These are phyloP conservation scores for Hyphantria cunea DNA, from an alignment of 1,140 invertebrate species.

Conservation along the genomic window DNA sequence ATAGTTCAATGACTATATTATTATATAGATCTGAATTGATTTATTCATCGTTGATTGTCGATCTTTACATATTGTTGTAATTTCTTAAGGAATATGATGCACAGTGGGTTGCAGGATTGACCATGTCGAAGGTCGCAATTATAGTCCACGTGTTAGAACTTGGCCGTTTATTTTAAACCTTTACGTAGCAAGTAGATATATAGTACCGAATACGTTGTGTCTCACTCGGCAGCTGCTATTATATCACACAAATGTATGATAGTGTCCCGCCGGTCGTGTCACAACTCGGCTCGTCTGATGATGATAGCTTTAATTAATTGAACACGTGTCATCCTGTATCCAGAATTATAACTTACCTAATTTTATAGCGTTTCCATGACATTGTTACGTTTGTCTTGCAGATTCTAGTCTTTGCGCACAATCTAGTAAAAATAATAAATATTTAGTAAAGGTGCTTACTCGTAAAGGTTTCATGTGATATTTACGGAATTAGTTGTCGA, in stretches of 20 bases:
- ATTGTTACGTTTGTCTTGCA: slow-evolving; percentile 53
- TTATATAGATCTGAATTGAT: slow-evolving; percentile 51
- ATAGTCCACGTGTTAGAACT: slow-evolving; percentile 11
- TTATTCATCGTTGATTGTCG: slow-evolving; percentile 33
- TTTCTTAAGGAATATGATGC: slow-evolving; percentile 18
- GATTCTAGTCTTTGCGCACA: slow-evolving; percentile 79
- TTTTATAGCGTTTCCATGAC: slow-evolving; percentile 58
- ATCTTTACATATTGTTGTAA: slow-evolving; percentile 28
- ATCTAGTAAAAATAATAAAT: slow-evolving; percentile 54
- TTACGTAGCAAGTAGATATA: slow-evolving; percentile 34
- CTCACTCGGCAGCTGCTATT: slow-evolving; percentile 6
- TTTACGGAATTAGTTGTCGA: slow-evolving; percentile 59
- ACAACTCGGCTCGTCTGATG: slow-evolving; percentile 47
- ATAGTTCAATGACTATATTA: slow-evolving; percentile 37
- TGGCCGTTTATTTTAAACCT: slow-evolving; percentile 35
- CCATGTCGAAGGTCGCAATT: slow-evolving; percentile 8
- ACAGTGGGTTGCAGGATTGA: slow-evolving; percentile 10
- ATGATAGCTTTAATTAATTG: slow-evolving; percentile 68
- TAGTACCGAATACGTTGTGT: slow-evolving; percentile 30
- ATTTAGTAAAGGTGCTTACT: slow-evolving; percentile 62
- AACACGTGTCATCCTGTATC: slow-evolving; percentile 19
- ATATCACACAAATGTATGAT: not conserved
- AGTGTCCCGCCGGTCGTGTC: slow-evolving; percentile 2
- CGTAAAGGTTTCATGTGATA: slow-evolving; percentile 70
- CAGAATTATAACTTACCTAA: slow-evolving; percentile 27